These are phyloP conservation scores for Platynereis dumerilii DNA, from an alignment of 2,888 invertebrate genomes.

Conservation along the genomic window DNA sequence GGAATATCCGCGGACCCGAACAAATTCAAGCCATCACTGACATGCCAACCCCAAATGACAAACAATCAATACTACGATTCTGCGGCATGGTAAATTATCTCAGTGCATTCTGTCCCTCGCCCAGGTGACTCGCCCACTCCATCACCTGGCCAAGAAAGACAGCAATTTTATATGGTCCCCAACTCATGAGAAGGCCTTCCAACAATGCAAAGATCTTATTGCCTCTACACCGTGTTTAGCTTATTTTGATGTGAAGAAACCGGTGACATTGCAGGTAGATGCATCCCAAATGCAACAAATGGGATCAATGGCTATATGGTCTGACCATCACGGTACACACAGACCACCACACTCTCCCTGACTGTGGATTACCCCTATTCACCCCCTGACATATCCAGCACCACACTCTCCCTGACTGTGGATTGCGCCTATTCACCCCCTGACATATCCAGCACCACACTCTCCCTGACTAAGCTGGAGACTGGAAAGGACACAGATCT, in stretches of 20 bases:
- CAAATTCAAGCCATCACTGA: constrained; percentile 19
- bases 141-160: constrained; percentile 8
- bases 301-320: constrained; percentile 20
- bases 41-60: constrained; percentile 16
- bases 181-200: constrained; percentile 14
- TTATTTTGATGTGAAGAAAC: constrained; percentile 13
- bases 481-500: constrained; percentile 1
- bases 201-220: constrained; percentile 17
- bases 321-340: constrained; percentile 9
- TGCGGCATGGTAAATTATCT: constrained; percentile 24
- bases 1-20: constrained; percentile 16
- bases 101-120: constrained; percentile 8
- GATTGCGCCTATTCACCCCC: neutral
- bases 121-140: constrained; percentile 12
- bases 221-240: constrained; percentile 17
- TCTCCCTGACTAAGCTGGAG: neutral
- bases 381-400: neutral
- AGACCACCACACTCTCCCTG: constrained; percentile 14
- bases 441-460: neutral
- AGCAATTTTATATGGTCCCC: constrained; percentile 14
- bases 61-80: constrained; percentile 14
- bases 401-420: neutral
- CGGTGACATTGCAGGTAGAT: constrained; percentile 14
- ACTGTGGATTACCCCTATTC: neutral
- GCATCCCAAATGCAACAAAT: constrained; percentile 16